phyloP scores from a whole-genome alignment of 2,888 invertebrate genomes.

The Eledone cirrhosa region DNA sequence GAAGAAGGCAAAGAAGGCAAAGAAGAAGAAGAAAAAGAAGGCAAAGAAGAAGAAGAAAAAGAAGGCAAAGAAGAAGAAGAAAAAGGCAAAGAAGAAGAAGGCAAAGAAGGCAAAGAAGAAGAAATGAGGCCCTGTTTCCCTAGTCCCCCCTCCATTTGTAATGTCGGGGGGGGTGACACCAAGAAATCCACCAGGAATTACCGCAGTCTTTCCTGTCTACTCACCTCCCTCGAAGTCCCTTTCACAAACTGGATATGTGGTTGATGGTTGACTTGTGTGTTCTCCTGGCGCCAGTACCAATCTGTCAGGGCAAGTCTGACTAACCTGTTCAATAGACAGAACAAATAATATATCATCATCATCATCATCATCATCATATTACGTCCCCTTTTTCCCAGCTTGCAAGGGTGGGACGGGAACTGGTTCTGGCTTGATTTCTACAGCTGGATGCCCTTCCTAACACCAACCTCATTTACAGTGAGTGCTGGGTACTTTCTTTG shows the following conservation, averaged over 20 bases:
- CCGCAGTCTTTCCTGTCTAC: no score
- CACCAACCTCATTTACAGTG: no score
- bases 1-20: neutral
- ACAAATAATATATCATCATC: no score
- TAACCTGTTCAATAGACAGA: conserved; percentile 39
- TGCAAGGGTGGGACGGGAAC: no score
- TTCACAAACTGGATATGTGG: conserved; percentile 54
- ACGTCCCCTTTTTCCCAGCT: neutral
- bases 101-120: neutral
- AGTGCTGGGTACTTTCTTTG: no score
- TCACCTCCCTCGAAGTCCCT: conserved; percentile 55
- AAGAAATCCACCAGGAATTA: no score
- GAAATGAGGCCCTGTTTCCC: neutral
- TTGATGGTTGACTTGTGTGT: conserved; percentile 46
- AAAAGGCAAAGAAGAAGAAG: neutral
- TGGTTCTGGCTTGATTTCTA: no score
- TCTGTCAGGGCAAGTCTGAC: conserved; percentile 52
- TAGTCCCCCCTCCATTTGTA: no score
- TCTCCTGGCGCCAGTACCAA: conserved; percentile 37
- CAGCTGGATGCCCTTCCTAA: no score
- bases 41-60: neutral
- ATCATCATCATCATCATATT: neutral
- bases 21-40: neutral
- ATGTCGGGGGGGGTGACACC: no score
- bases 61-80: neutral